Percentiles rank a stretch among this genome's conserved stretches.
These are phyloP conservation scores for Coelopa frigida DNA, from an alignment of 1,140 invertebrate genomes.

Conservation along the genomic window DNA sequence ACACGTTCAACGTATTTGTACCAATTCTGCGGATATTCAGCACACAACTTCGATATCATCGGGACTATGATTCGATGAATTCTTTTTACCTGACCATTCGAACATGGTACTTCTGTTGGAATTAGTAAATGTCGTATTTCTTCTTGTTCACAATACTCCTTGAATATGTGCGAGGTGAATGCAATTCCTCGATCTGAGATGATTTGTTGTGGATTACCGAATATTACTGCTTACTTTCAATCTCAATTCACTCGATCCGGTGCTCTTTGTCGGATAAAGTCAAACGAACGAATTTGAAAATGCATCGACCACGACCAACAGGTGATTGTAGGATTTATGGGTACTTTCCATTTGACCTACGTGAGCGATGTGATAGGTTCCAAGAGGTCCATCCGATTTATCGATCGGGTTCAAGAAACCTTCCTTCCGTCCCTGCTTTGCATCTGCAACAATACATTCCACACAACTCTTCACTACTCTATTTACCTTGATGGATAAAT, in stretches of 20 bases:
- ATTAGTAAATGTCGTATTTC: conserved; percentile 13
- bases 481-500: conserved; percentile 21
- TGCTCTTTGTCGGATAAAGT: conserved; percentile 23
- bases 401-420: conserved; percentile 31
- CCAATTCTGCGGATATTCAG: conserved; percentile 27
- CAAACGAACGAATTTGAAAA: conserved; percentile 45
- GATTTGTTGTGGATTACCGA: conserved; percentile 37
- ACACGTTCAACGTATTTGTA: conserved; percentile 26
- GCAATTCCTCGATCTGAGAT: conserved; percentile 31
- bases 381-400: conserved; percentile 24
- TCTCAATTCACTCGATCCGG: conserved; percentile 10
- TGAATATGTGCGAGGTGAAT: conserved; percentile 23
- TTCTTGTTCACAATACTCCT: conserved; percentile 24
- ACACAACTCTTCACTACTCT: conserved; percentile 31
- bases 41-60: conserved; percentile 29
- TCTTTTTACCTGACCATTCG: conserved; percentile 16
- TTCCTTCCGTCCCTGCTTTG: conserved; percentile 41
- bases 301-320: conserved; percentile 39
- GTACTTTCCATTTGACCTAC: conserved; percentile 36
- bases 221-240: conserved; percentile 18
- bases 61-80: no score
- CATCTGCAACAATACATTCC: conserved; percentile 23
- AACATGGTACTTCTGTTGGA: conserved; percentile 25
- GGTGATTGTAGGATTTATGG: conserved; percentile 41
- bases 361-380: conserved; percentile 19